Base-by-base conservation (phyloP, 2,797 vertebrate genomes). In the Chiloscyllium punctatum region DNA sequence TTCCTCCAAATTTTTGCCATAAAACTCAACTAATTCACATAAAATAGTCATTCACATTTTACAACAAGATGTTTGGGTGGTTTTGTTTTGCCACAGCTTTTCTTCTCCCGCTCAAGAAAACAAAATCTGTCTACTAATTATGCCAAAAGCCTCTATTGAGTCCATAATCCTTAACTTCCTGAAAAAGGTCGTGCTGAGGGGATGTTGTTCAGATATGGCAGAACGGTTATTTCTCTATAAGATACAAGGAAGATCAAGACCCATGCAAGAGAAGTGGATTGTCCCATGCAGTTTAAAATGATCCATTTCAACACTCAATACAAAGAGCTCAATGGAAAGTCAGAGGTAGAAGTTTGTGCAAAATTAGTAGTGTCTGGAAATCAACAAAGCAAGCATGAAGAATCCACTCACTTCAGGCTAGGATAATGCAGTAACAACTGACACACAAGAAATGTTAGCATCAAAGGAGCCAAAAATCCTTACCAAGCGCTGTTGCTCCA, bases 401-500 rank as follows among this genome's bases (percentile, higher is more conserved):
- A 96, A 96, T 95, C 37, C 94, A 96, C 95, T 96, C 96, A 96
- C 23, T 96, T 96, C 96, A 96, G 71, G 68, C 68, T 71, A 95
- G 23, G 51, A 77, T 37, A 72, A 72, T 74, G 69, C n/a, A 74
- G 33, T 95, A 95, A 18, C 13, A 72, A 30, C 69, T 30, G 82
- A 95, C 95, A 95, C 27, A 77, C 95, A n/a, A 86, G 74, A 51
- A 68, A 69, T 86, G 95, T 95, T 66, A 51, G 42, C 68, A 74
- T 48, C 18, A 37, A 92, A 33, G 37, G 48, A 94, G 66, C 15
- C 21, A 92, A 51, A 95, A 96, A 96, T 94, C 96, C 99, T 98
- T 97, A 99, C 99, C 98, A 99, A 98, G 97, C 99, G 98, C 97
- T 99, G 99, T 96, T 99, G 99, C 97, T 99, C 99, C 97, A 99